Conservation (phyloP, 2,113 vertebrate species). For the Sakesphorus luctuosus region DNA sequence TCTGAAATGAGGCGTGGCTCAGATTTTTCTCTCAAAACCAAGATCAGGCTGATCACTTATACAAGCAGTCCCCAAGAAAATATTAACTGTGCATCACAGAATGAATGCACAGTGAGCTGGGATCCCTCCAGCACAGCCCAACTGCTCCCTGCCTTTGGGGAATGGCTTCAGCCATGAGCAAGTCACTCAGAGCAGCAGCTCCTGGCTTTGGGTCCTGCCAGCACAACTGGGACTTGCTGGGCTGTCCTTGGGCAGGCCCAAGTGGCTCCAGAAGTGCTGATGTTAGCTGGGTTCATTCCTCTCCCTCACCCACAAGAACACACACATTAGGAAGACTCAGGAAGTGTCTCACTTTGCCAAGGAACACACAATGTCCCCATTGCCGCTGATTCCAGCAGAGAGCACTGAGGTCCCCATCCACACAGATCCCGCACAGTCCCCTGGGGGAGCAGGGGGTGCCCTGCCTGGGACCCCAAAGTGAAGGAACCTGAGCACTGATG, state of each 20-base stretch:
- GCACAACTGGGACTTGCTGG: not conserved
- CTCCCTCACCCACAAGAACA: not conserved
- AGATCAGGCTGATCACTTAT: not conserved
- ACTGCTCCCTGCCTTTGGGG: not conserved
- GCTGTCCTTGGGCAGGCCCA: not conserved
- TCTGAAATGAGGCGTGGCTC: not conserved
- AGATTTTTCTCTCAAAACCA: constrained; percentile 12
- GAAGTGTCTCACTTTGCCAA: not conserved
- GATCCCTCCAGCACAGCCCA: not conserved
- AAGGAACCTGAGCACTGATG: not conserved
- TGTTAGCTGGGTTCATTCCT: not conserved
- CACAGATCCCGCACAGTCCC: not conserved
- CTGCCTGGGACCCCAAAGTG: not conserved
- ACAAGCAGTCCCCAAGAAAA: not conserved
- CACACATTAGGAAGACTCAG: not conserved
- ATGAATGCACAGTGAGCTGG: not conserved
- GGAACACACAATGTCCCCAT: not conserved
- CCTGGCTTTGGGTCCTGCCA: not conserved
- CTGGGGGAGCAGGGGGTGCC: not conserved
- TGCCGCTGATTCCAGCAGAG: not conserved
- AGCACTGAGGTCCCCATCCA: not conserved
- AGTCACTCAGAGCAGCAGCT: not conserved
- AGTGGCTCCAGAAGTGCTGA: not conserved
- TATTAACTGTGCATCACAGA: not conserved
- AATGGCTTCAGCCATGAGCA: not conserved